phyloP scores from a whole-genome alignment of 2,797 vertebrate species.

The Neosalanx taihuensis region DNA sequence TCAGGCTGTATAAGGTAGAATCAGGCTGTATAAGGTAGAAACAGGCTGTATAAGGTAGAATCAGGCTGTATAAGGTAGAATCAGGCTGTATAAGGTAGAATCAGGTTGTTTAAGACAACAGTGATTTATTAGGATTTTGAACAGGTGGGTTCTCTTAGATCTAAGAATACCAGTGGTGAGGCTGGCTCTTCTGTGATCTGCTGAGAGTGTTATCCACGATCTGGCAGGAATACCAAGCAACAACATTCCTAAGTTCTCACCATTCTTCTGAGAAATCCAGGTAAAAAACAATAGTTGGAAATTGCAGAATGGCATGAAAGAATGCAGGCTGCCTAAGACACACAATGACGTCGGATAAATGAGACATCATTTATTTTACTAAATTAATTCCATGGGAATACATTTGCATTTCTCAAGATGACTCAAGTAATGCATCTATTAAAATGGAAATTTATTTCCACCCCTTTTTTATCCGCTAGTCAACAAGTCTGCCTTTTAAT shows the following conservation, averaged over 20 bases:
- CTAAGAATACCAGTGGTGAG: constrained; percentile 37
- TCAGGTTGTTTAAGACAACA: background rate
- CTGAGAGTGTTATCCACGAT: constrained; percentile 57
- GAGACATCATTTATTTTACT: background rate
- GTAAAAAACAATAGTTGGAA: constrained; percentile 51
- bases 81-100: background rate
- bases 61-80: too few species aligned
- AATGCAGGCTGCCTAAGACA: background rate
- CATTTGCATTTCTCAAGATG: too few species aligned
- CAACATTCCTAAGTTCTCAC: constrained; percentile 27
- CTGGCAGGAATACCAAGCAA: constrained; percentile 51
- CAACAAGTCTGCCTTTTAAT: background rate
- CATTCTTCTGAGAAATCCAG: constrained; percentile 46
- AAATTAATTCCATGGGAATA: too few species aligned
- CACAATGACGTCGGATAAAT: background rate
- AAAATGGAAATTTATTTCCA: too few species aligned
- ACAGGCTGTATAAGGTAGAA: too few species aligned
- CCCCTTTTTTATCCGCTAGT: background rate
- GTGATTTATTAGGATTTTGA: constrained; percentile 18
- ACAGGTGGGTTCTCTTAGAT: constrained; percentile 54
- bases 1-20: too few species aligned
- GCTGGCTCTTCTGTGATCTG: constrained; percentile 58
- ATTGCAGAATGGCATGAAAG: constrained; percentile 23
- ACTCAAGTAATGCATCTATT: too few species aligned
- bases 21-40: too few species aligned